Conservation (phyloP, 2,113 vertebrate species). For the Plotosus lineatus region DNA sequence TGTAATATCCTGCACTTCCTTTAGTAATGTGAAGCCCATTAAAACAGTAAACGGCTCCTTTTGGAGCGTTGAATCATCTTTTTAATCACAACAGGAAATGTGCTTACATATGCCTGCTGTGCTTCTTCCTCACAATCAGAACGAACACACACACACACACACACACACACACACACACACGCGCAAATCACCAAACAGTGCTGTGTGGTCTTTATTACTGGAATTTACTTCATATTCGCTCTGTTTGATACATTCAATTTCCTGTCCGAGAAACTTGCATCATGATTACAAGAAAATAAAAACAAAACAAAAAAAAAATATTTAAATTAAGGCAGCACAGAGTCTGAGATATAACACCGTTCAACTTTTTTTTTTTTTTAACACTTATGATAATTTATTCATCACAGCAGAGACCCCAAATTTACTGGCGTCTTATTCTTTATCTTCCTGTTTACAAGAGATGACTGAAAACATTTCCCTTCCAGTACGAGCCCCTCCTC, state of each 20-base stretch:
- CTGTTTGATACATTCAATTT: constrained; percentile 16
- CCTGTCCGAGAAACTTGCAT: neutral
- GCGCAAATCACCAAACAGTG: neutral
- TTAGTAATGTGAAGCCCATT: neutral
- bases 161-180: neutral
- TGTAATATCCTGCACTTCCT: neutral
- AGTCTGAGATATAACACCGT: neutral
- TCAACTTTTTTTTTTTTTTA: too few relatives aligned
- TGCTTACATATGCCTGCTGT: neutral
- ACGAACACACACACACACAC: neutral
- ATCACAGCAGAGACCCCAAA: neutral
- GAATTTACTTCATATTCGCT: neutral
- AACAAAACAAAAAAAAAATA: neutral
- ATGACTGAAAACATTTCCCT: neutral
- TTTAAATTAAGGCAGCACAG: constrained; percentile 6
- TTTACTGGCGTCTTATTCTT: neutral
- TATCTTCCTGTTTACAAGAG: neutral
- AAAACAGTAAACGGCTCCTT: too few relatives aligned
- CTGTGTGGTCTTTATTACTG: constrained; percentile 16
- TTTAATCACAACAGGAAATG: neutral
- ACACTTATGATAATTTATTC: too few relatives aligned
- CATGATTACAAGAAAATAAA: neutral
- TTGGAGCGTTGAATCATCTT: constrained; percentile 9
- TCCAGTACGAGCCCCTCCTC: neutral
- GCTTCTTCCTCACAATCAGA: too few relatives aligned